Evolutionary conservation across 1,140 invertebrate species (phyloP), one percentile per base, ranked within the genome.

Genomic region (Chionoecetes opilio): DNA sequence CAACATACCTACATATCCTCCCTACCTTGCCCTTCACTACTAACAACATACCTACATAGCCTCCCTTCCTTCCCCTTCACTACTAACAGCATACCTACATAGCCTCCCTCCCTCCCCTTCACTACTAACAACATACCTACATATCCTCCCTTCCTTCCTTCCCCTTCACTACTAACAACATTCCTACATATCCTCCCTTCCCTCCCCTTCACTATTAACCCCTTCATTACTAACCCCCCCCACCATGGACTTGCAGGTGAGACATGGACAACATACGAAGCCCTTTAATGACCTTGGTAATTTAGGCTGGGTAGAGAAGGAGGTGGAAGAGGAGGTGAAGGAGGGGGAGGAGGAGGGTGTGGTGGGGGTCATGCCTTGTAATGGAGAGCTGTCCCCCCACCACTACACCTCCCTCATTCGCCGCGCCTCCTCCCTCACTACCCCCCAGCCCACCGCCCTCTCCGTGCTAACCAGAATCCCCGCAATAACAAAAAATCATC

Each of bases 361-460:
- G 26, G 5, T 26, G 26, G n/a, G 21, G 26, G 46, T 9, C 0
- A 0, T 53, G 26, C 90, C 34, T 37, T 91, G 35, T 82, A 88
- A 95, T 93, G 91, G 95, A 37, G 95, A 95, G 89, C 82, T 95
- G 26, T 94, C 95, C 35, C 92, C 92, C 29, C 87, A 88, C 32
- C 95, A 95, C 34, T 95, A 95, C 84, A 93, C 92, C 53, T 82
- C 88, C 91, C 92, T 95, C 21, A 94, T 95, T 75, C 92, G 95
- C 86, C 95, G 95, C 31, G 95, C 95, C 46, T 95, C 95, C 38
- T 93, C 92, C 34, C 92, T 93, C 82, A 53, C 38, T 95, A 93
- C 91, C 84, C 38, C 37, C 53, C 92, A 82, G n/a, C 63, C 1
- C 63, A 8, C 63, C 63, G 26, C 63, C 63, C 8, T 21, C 63